These are phyloP conservation scores for Oryzaephilus surinamensis DNA, from an alignment of 1,140 invertebrate genomes.

Conservation along the genomic window DNA sequence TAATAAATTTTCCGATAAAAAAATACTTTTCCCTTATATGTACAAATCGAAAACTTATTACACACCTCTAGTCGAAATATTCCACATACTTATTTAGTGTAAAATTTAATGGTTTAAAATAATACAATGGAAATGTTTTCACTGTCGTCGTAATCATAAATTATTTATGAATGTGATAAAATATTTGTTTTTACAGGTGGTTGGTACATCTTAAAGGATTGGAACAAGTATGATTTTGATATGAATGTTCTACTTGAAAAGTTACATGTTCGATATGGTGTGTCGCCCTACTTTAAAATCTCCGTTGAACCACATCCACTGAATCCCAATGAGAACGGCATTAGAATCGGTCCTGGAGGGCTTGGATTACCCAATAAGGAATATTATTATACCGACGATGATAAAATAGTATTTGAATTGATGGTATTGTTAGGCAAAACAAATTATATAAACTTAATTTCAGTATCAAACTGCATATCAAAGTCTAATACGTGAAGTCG, in stretches of 20 bases:
- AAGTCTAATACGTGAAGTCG: constrained; percentile 44
- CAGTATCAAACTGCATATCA: constrained; percentile 45
- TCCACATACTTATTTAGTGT: too few species aligned
- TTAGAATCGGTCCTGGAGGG: constrained; percentile 42
- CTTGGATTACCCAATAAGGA: constrained; percentile 42
- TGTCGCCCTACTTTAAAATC: constrained; percentile 42
- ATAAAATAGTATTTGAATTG: constrained; percentile 30
- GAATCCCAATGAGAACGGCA: constrained; percentile 35
- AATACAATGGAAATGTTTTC: too few species aligned
- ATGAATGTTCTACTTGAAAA: constrained; percentile 31
- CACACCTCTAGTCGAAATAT: too few species aligned
- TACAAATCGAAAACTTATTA: too few species aligned
- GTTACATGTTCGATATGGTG: constrained; percentile 38
- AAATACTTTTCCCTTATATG: too few species aligned
- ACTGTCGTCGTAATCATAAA: too few species aligned
- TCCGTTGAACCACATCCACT: constrained; percentile 40
- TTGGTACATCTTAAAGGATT: constrained; percentile 41
- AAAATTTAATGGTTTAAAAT: too few species aligned
- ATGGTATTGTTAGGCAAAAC: too few species aligned
- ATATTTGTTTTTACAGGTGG: constrained; percentile 39
- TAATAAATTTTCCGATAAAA: too few species aligned
- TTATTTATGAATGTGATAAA: too few species aligned
- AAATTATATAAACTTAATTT: too few species aligned
- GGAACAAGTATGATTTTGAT: constrained; percentile 39
- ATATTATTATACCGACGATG: constrained; percentile 40